A percentile compares a stretch with the other conserved stretches of the same genome.
Conservation (phyloP, 2,113 vertebrate genomes). For the Cyprinodon variegatus region DNA sequence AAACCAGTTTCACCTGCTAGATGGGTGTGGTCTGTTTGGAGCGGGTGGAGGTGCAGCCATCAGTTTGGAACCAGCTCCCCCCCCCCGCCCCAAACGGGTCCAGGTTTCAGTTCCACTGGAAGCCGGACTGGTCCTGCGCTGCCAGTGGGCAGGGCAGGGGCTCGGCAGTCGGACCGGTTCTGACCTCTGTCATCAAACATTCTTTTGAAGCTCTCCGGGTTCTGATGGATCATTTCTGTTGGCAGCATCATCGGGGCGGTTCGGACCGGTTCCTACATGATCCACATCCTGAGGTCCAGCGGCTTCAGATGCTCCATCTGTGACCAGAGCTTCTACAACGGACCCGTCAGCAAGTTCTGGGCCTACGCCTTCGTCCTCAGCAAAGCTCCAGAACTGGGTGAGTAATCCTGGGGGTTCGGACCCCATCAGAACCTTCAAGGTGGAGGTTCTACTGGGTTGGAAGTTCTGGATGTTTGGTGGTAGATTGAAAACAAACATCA, state of each 20-base stretch:
- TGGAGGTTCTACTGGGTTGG: background rate
- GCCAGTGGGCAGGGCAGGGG: no score
- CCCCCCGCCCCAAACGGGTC: no score
- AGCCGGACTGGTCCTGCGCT: background rate
- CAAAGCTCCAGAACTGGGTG: constrained; percentile 88
- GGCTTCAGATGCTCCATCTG: constrained; percentile 82
- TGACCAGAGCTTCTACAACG: constrained; percentile 59
- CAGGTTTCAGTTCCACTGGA: no score
- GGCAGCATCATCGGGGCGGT: constrained; percentile 80
- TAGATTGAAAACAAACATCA: no score
- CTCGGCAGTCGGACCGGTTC: background rate
- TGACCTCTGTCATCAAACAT: background rate
- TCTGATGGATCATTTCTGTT: background rate
- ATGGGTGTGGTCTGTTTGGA: background rate
- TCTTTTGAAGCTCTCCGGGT: background rate
- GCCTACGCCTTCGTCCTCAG: constrained; percentile 82
- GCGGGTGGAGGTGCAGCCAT: background rate
- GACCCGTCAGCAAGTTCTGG: constrained; percentile 83
- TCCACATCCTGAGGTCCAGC: constrained; percentile 55
- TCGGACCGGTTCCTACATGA: constrained; percentile 76
- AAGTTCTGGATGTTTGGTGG: background rate
- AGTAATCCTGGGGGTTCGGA: constrained; percentile 11
- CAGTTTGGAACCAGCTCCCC: no score
- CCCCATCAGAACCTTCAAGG: background rate
- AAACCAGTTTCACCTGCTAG: background rate